These are phyloP conservation scores for Aphidoletes aphidimyza DNA, from an alignment of 2,888 invertebrate species.

Conservation along the genomic window DNA sequence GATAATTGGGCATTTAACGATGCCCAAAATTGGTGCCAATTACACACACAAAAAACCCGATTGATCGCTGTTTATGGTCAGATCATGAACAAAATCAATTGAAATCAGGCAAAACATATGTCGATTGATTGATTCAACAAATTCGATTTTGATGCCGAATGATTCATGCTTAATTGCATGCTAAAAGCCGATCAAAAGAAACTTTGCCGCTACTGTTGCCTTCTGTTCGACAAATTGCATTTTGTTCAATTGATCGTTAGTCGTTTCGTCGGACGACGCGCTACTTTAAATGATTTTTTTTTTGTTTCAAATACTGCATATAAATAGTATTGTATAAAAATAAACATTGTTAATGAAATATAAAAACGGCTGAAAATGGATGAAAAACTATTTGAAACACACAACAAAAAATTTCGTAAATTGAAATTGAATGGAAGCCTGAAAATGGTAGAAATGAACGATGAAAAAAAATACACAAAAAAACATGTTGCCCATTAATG, in stretches of 20 bases:
- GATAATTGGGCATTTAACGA: neutral
- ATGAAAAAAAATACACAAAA: neutral
- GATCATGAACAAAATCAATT: neutral
- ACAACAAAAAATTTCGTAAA: neutral
- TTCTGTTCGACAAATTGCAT: neutral
- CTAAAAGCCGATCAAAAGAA: neutral
- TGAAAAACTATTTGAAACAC: slow-evolving; percentile 2
- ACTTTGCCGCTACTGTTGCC: neutral
- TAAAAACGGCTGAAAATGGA: neutral
- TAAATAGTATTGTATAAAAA: neutral
- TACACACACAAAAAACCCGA: neutral
- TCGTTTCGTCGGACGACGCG: too few relatives aligned
- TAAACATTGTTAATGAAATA: slow-evolving; percentile 6
- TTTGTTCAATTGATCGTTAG: neutral
- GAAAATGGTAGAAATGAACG: neutral
- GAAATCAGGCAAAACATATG: neutral
- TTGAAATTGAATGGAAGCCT: slow-evolving; percentile 35
- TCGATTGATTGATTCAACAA: slow-evolving; percentile 22
- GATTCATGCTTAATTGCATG: slow-evolving; percentile 41
- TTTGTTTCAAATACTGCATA: neutral
- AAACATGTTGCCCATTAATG: neutral
- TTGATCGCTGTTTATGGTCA: slow-evolving; percentile 9
- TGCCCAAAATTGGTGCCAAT: neutral
- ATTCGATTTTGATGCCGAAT: neutral
- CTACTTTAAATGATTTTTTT: neutral